Conservation (phyloP, 2,888 invertebrate genomes). For the Phragmatobia fuliginosa region DNA sequence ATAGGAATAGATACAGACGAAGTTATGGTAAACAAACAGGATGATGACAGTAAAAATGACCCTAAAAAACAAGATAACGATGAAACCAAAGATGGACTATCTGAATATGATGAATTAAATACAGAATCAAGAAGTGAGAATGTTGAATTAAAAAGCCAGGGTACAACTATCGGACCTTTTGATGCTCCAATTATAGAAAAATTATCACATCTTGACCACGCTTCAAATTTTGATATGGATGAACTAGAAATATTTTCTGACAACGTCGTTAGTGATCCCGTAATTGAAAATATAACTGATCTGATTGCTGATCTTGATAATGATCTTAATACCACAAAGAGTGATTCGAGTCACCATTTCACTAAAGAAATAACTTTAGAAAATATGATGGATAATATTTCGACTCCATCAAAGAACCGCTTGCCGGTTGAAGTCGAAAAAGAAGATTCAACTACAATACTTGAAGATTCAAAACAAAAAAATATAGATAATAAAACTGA, state of each 20-base stretch:
- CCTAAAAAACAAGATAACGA: neutral
- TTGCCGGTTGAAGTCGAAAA: conserved; percentile 44
- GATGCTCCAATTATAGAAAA: neutral
- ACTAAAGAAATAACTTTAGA: conserved; percentile 66
- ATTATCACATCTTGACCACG: conserved; percentile 24
- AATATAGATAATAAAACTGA: conserved; percentile 13
- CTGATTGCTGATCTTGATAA: conserved; percentile 75
- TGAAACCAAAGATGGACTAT: neutral
- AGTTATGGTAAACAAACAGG: neutral
- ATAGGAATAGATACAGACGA: neutral
- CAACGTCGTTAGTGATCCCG: conserved; percentile 66
- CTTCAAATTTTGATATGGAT: conserved; percentile 64
- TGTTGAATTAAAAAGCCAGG: neutral
- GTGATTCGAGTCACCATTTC: conserved; percentile 56
- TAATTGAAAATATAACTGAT: conserved; percentile 74
- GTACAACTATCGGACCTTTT: neutral
- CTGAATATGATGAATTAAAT: neutral
- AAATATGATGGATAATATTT: conserved; percentile 64
- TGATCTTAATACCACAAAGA: conserved; percentile 64
- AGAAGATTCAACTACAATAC: conserved; percentile 53
- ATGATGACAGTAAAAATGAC: neutral
- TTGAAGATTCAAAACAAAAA: conserved; percentile 34
- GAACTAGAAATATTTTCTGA: conserved; percentile 76
- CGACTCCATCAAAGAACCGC: conserved; percentile 51
- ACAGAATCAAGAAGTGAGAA: neutral